Conservation (phyloP, 1,140 invertebrate species). For the Anoplophora glabripennis region DNA sequence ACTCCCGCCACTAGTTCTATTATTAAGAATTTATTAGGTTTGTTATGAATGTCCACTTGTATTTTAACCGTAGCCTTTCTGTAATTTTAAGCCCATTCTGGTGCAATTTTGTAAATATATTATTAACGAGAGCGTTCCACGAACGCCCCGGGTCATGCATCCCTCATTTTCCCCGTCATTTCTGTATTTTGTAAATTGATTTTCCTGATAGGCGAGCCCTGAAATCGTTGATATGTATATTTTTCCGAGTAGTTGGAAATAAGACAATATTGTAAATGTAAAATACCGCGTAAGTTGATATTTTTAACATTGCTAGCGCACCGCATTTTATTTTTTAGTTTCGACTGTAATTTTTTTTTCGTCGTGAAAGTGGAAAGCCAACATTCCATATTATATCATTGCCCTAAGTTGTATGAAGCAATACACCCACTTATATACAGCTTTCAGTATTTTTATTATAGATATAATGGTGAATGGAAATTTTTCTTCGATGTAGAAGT, state of each 20-base stretch:
- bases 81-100: conserved; percentile 20
- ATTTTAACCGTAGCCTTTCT: conserved; percentile 21
- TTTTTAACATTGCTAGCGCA: conserved; percentile 3
- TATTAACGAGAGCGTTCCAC: conserved; percentile 4
- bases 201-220: background rate
- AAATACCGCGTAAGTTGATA: conserved; percentile 10
- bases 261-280: conserved; percentile 18
- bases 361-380: conserved; percentile 25
- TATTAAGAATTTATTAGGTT: conserved; percentile 22
- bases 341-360: conserved; percentile 24
- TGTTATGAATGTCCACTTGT: conserved; percentile 30
- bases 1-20: conserved; percentile 46
- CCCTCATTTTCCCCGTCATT: conserved; percentile 13
- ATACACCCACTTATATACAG: conserved; percentile 29
- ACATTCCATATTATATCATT: conserved; percentile 38
- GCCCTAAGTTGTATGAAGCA: conserved; percentile 35
- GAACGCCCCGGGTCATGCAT: background rate
- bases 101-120: conserved; percentile 35
- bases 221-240: background rate
- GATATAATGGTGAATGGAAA: conserved; percentile 31
- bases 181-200: conserved; percentile 15
- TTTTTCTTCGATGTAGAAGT: conserved; percentile 27
- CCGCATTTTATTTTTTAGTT: conserved; percentile 2
- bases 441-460: conserved; percentile 41
- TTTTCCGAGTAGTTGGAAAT: conserved; percentile 9